Conservation (phyloP, 2,888 invertebrate species). For the Aporophyla nigra region DNA sequence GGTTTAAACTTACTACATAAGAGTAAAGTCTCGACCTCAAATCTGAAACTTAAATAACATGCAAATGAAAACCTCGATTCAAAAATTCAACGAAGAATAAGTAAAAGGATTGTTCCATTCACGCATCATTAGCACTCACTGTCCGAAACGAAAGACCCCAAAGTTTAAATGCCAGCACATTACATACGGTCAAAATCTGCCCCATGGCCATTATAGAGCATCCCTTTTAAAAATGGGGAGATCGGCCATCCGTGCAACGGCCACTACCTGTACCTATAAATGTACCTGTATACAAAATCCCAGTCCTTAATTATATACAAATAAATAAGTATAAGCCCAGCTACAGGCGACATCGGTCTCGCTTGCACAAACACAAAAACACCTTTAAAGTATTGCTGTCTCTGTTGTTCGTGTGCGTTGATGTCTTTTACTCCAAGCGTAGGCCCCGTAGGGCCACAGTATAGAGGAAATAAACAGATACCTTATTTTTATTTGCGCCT, state of each 20-base stretch:
- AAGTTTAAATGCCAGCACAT: slow-evolving; percentile 77
- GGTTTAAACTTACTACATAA: not conserved
- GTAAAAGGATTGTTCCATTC: slow-evolving; percentile 80
- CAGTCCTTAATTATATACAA: slow-evolving; percentile 83
- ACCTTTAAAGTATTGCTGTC: slow-evolving; percentile 71
- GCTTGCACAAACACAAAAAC: slow-evolving; percentile 78
- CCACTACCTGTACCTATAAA: slow-evolving; percentile 81
- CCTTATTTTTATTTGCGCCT: slow-evolving; percentile 11
- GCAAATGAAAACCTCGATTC: slow-evolving; percentile 42
- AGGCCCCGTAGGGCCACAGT: slow-evolving; percentile 73
- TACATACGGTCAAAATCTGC: slow-evolving; percentile 80
- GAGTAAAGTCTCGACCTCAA: not conserved
- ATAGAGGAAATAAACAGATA: slow-evolving; percentile 67
- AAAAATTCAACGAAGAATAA: slow-evolving; percentile 66
- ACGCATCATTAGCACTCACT: slow-evolving; percentile 86
- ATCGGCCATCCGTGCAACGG: slow-evolving; percentile 86
- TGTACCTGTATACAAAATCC: slow-evolving; percentile 83
- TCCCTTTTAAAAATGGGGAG: slow-evolving; percentile 86
- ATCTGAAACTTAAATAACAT: slow-evolving; percentile 15
- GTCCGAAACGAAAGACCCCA: slow-evolving; percentile 82
- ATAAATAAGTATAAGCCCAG: slow-evolving; percentile 82
- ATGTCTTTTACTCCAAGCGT: slow-evolving; percentile 87
- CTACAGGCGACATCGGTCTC: slow-evolving; percentile 81
- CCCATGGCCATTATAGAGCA: slow-evolving; percentile 78
- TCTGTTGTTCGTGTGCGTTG: slow-evolving; percentile 83